Evolutionary conservation across 2,797 vertebrate genomes (phyloP).

Genomic region (Morelia viridis): DNA sequence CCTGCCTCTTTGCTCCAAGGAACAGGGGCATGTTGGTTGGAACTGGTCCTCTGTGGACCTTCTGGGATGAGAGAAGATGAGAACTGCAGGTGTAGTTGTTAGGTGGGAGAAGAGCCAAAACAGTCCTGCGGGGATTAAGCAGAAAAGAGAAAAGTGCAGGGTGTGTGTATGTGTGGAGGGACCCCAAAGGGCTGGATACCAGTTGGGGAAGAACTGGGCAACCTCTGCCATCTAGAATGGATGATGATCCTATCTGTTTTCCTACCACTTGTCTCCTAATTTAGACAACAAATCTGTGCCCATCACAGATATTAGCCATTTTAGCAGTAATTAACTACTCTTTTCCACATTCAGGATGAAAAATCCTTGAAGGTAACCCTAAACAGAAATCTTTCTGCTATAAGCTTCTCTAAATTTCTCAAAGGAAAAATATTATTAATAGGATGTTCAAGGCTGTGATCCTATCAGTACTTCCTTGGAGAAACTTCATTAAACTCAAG

Average conservation of each 20-base stretch:
- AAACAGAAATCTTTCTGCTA: background rate
- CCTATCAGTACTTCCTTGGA: background rate
- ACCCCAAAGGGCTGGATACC: background rate
- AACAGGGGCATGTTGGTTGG: background rate
- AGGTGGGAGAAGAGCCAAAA: background rate
- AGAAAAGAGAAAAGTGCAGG: background rate
- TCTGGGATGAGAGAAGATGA: background rate
- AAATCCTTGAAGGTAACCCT: background rate
- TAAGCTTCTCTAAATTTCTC: background rate
- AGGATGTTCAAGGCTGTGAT: background rate
- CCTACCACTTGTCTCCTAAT: background rate
- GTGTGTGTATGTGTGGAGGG: too few species aligned
- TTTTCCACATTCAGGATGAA: background rate
- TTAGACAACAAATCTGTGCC: background rate
- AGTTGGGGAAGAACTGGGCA: background rate
- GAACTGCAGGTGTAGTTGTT: background rate
- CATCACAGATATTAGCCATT: background rate
- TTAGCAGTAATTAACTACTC: background rate
- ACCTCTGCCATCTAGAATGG: background rate
- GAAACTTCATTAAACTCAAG: background rate
- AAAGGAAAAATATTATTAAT: background rate
- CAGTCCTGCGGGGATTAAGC: background rate
- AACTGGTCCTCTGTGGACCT: background rate
- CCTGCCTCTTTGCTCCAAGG: background rate
- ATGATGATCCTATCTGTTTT: background rate